Base-by-base conservation (phyloP, 2,113 vertebrate genomes). In the Polypterus senegalus region DNA sequence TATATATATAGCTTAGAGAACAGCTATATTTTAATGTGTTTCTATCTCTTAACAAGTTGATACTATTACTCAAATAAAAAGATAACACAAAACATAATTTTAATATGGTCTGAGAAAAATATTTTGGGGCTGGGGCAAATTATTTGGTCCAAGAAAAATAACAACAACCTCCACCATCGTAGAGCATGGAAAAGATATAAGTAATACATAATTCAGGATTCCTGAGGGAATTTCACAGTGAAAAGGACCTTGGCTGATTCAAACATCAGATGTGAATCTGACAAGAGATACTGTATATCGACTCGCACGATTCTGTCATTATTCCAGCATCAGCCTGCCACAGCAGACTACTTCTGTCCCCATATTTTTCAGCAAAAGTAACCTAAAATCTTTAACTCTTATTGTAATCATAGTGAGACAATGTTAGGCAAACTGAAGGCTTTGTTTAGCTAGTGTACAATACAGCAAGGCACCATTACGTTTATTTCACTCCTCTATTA, bases 201-300 rank as follows among this genome's bases (percentile, higher is more conserved):
- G 87, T 86, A 86, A 87, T 89, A 89, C 88, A 89, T 89, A 89
- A 89, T 89, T 89, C 88, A 89, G 76, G 80, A 84, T 87, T 88
- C 81, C 79, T 63, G 74, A 83, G 80, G 78, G 87, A 86, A 85
- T 80, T 78, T 82, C 77, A 77, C 73, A 75, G 74, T 76, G 81
- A 82, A 87, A 54, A 83, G 83, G 83, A 78, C 75, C 77, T 76
- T 79, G 66, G 78, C 83, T 86, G 86, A 88, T 88, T 89, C 85
- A 81, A 87, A 89, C 83, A 87, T 88, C 84, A 86, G 86, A 87
- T 71, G 72, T 80, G 71, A 71, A 70, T 79, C 81, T 86, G 83
- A 89, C 86, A 88, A 83, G 83, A 85, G 83, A 85, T 73, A 27
- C 27, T 27, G 27, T 27, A 76, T 86, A 87, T 88, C 71, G 85